Base-by-base conservation (phyloP, 2,888 invertebrate species). In the Lamellibrachia columna region DNA sequence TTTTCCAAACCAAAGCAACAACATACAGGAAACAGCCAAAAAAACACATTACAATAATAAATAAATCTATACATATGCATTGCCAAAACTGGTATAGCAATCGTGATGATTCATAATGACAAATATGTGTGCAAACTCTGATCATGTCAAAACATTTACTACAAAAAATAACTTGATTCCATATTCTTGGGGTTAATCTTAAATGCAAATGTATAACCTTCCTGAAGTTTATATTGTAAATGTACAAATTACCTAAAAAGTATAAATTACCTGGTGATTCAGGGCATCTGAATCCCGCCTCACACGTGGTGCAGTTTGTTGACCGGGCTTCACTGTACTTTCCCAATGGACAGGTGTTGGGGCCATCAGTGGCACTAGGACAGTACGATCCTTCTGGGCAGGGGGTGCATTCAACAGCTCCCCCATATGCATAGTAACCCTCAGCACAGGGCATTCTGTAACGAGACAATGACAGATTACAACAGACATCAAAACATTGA, bases 301-400 rank as follows among this genome's bases (percentile, higher is more conserved):
- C 96, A 94, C 96, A 96, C 1, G 94, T 94, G 3, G 95, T 96
- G 94, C 96, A 96, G 93, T 95, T 96, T 90, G 94, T 95, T 7
- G 95, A 94, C n/a, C 93, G 94, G 22, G 95, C 95, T 0, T 94
- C 94, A 92, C 95, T 96, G 94, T 96, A 95, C 60, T 93, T 94
- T 7, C 96, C 96, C 9, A 93, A 93, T 1, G 92, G 92, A 93
- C 96, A 96, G 8, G 93, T 93, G n/a, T 93, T 90, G 3, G 95
- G 95, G 9, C 95, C 95, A 40, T 94, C 93, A 2, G 93, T 94
- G 0, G 94, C 94, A 4, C 93, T 93, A 2, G 95, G 95, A 94
- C 96, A 96, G 52, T 94, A 94, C 90, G 94, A 95, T 1, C 96
- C 96, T 92, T 96, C 96, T 4, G 94, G 94, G 94, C 96, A 96